phyloP scores from a whole-genome alignment of 2,888 invertebrate genomes.

The Malthinus seriepunctatus region DNA sequence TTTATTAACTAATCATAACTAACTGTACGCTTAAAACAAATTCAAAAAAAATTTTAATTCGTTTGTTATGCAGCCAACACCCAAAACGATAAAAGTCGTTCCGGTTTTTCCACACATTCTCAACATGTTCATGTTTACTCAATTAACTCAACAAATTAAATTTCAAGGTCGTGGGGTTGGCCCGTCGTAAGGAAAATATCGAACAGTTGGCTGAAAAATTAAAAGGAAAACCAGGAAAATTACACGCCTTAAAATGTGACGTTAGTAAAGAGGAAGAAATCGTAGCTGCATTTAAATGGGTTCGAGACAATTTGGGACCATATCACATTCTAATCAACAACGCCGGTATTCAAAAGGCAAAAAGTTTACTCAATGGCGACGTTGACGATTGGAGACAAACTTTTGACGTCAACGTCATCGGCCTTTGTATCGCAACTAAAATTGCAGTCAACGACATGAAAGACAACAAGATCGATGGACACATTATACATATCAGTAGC shows the following conservation, averaged over 20 bases:
- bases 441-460: conserved; percentile 2
- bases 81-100: too few species aligned
- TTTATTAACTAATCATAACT: too few species aligned
- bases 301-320: neutral
- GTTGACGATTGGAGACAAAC: neutral
- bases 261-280: conserved; percentile 11
- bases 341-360: neutral
- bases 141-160: too few species aligned
- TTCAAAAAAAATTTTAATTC: too few species aligned
- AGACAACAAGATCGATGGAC: neutral
- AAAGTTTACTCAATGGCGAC: neutral
- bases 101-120: too few species aligned
- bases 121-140: too few species aligned
- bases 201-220: conserved; percentile 4
- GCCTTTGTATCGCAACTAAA: neutral
- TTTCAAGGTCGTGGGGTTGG: conserved; percentile 10
- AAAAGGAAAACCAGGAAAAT: neutral
- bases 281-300: conserved; percentile 8
- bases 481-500: conserved; percentile 1
- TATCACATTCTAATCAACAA: conserved; percentile 6
- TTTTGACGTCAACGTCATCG: conserved; percentile 3
- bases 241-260: conserved; percentile 7
- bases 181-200: conserved; percentile 10
- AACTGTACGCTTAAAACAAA: too few species aligned
- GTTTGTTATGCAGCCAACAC: too few species aligned